Evolutionary conservation across 1,140 invertebrate genomes (phyloP).

Genomic region (Scaptomyza montana): DNA sequence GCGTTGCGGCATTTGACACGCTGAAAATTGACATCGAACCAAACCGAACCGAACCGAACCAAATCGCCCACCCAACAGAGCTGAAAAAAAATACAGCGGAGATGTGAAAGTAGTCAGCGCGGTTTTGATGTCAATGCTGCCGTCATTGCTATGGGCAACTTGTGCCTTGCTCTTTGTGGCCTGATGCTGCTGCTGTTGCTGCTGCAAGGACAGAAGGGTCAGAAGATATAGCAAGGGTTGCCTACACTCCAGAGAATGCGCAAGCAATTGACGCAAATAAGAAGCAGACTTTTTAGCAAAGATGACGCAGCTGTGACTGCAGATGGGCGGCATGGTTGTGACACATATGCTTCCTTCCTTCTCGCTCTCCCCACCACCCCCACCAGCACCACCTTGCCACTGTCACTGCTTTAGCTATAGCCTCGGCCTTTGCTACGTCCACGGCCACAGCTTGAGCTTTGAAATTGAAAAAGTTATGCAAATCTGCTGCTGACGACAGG

Average conservation of each 20-base stretch:
- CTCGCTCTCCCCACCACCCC: too few species aligned
- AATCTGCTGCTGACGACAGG: conserved; percentile 47
- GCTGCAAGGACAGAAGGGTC: background rate
- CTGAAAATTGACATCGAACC: background rate
- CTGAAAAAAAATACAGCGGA: background rate
- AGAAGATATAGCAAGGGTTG: background rate
- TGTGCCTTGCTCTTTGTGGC: background rate
- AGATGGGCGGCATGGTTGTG: conserved; percentile 36
- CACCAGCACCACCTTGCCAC: too few species aligned
- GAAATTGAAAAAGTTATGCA: conserved; percentile 82
- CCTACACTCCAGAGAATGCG: conserved; percentile 45
- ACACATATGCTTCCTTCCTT: conserved; percentile 56
- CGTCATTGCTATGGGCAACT: conserved; percentile 21
- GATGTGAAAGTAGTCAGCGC: conserved; percentile 5
- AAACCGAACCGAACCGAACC: too few species aligned
- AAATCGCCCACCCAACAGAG: background rate
- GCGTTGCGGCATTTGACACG: too few species aligned
- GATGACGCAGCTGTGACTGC: conserved; percentile 52
- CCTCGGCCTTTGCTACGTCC: background rate
- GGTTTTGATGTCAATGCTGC: conserved; percentile 26
- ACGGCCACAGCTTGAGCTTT: conserved; percentile 71
- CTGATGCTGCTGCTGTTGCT: background rate
- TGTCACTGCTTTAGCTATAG: background rate
- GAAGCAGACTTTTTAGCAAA: conserved; percentile 49
- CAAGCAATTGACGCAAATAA: conserved; percentile 80